Base-by-base conservation (phyloP, 2,113 vertebrate species). In the Mastomys coucha region DNA sequence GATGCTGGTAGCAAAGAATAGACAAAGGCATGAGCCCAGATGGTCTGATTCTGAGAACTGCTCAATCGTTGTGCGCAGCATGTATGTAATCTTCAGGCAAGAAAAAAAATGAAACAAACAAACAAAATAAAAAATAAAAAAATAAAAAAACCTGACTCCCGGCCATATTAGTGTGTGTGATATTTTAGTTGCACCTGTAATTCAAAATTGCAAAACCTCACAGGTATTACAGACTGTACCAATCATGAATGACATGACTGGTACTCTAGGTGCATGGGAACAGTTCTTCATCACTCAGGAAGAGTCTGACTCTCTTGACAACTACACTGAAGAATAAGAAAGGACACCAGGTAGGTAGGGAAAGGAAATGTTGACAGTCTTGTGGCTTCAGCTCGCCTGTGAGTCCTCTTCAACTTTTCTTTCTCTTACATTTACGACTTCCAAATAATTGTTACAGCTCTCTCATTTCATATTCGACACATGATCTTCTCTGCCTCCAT, bases 131-230 rank as follows among this genome's bases (percentile, higher is more conserved):
- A 75, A 75, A 13, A 9, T 45, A 45, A 39, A 73, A 39, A 10
- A n/a, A n/a, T n/a, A n/a, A 76, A 75, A 75, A 13, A 9, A 0
- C 9, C 75, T 4, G 73, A 89, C 70, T 51, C 39, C 56, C 67
- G 36, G 49, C 51, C 28, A 45, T 19, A 42, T 65, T 82, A 92
- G 20, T 31, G n/a, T 4, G 0, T 17, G 36, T 45, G 20, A 78
- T 26, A 88, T 3, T 78, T 78, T 77, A 90, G 24, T 4, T 88
- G 11, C 24, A 73, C 80, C 39, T 69, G 93, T 77, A 24, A 92
- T 42, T 73, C 86, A 94, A 87, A 92, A 17, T 77, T 80, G 63
- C 16, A 67, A 51, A 93, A 87, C 39, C 53, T 19, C 26, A 89
- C 39, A 84, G 11, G 19, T 42, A 90, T 91, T 51, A 7, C 58